These are phyloP conservation scores for Sebastiscus tertius DNA, from an alignment of 2,797 vertebrate species.

Conservation along the genomic window DNA sequence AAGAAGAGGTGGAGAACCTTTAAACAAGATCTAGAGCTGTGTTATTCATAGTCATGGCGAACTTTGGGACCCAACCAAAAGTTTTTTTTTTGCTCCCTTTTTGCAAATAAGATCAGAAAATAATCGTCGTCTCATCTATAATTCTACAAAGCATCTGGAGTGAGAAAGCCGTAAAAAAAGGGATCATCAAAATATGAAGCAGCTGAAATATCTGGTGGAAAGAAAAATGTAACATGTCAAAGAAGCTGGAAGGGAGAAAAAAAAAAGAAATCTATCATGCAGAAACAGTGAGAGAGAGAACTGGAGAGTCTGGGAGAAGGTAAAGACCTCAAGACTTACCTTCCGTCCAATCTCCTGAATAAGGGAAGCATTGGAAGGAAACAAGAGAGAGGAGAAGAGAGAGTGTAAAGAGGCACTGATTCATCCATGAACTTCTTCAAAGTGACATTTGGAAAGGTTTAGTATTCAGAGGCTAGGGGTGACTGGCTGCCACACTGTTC, in stretches of 20 bases:
- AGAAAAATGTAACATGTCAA: slow-evolving; percentile 28
- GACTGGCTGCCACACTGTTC: slow-evolving; percentile 52
- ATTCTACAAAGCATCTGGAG: slow-evolving; percentile 16
- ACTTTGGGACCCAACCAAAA: neutral
- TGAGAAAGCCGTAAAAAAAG: slow-evolving; percentile 3
- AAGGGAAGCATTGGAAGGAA: slow-evolving; percentile 65
- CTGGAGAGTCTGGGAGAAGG: neutral
- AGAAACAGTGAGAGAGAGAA: slow-evolving; percentile 12
- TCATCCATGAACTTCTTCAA: slow-evolving; percentile 67
- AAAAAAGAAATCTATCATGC: slow-evolving; percentile 30
- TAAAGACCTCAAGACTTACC: slow-evolving; percentile 81
- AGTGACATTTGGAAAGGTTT: slow-evolving; percentile 67
- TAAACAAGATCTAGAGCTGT: neutral
- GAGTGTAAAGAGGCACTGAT: slow-evolving; percentile 46
- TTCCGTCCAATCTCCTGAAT: slow-evolving; percentile 87
- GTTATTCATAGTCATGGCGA: neutral
- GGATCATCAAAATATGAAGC: slow-evolving; percentile 6
- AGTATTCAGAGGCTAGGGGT: slow-evolving; percentile 55
- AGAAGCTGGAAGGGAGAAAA: neutral
- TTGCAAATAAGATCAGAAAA: slow-evolving; percentile 27
- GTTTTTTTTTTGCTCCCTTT: neutral
- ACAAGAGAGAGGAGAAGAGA: slow-evolving; percentile 29
- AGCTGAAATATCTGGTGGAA: slow-evolving; percentile 2
- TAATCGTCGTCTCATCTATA: slow-evolving; percentile 13
- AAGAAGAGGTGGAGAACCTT: neutral